phyloP scores from a whole-genome alignment of 2,888 invertebrate species.

The Hyles lineata region DNA sequence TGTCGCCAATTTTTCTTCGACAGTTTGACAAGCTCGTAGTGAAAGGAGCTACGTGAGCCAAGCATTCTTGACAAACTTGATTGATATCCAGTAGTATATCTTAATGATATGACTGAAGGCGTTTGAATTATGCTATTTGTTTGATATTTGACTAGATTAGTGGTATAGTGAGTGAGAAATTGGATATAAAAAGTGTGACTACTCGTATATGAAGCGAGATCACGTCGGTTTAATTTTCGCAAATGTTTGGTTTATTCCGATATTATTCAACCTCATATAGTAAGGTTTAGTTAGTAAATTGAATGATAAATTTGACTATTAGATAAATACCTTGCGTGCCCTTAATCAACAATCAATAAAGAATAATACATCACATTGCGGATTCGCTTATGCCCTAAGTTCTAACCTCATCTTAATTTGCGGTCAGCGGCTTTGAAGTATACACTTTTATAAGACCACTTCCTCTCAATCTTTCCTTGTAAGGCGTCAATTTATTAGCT shows the following conservation, averaged over 20 bases:
- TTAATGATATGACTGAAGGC: background rate
- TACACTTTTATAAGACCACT: background rate
- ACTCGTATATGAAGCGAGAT: no score
- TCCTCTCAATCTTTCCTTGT: background rate
- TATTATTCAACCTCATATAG: no score
- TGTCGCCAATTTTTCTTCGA: constrained; percentile 13
- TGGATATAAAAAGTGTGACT: no score
- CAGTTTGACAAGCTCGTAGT: constrained; percentile 11
- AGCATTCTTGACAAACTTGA: background rate
- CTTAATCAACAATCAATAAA: no score
- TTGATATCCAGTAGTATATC: background rate
- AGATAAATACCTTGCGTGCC: no score
- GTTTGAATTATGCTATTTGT: background rate
- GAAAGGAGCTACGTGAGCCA: background rate
- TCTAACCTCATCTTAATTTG: background rate
- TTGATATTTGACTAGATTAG: background rate
- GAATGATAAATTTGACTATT: no score
- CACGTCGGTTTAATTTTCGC: no score
- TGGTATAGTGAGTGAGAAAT: no score
- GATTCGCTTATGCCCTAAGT: background rate
- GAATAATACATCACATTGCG: background rate
- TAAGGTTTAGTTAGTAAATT: no score
- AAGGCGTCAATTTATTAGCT: constrained; percentile 4
- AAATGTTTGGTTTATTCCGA: no score
- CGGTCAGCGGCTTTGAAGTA: background rate